Conservation (phyloP, 2,797 vertebrate species). For the Cryptoprocta ferox region DNA sequence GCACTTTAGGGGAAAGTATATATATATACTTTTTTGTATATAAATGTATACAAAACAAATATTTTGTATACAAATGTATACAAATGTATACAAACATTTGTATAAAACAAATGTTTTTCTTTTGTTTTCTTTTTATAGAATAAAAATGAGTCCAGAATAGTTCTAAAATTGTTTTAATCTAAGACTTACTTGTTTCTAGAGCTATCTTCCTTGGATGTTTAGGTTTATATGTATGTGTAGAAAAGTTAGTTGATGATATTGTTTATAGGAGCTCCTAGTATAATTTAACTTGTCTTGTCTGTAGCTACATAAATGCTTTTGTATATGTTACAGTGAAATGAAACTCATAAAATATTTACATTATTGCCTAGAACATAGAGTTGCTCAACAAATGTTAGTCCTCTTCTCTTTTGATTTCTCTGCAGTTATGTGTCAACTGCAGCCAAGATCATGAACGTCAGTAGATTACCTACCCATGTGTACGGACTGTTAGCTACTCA, state of each 20-base stretch:
- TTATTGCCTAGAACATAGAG: background rate
- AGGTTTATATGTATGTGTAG: background rate
- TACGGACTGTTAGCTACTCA: background rate
- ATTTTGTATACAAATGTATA: no score
- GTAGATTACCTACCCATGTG: background rate
- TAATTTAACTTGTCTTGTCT: background rate
- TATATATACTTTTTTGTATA: background rate
- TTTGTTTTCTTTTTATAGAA: slow-evolving; percentile 31
- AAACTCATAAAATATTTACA: background rate
- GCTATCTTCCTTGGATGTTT: slow-evolving; percentile 2
- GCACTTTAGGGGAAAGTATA: background rate
- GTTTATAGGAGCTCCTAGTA: background rate
- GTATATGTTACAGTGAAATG: background rate
- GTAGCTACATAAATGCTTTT: background rate
- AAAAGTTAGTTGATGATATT: background rate
- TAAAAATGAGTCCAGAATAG: background rate
- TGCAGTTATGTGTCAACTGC: background rate
- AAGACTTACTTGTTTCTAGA: slow-evolving; percentile 26
- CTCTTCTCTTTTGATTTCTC: background rate
- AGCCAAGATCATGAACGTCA: background rate
- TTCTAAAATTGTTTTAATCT: slow-evolving; percentile 9
- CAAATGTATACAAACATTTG: no score
- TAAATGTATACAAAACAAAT: no score
- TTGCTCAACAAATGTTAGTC: background rate
- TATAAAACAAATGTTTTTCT: no score